A percentile compares a stretch with the other conserved stretches of the same genome.
These are phyloP conservation scores for Manis pentadactyla DNA, from an alignment of 2,797 vertebrate species.

Conservation along the genomic window DNA sequence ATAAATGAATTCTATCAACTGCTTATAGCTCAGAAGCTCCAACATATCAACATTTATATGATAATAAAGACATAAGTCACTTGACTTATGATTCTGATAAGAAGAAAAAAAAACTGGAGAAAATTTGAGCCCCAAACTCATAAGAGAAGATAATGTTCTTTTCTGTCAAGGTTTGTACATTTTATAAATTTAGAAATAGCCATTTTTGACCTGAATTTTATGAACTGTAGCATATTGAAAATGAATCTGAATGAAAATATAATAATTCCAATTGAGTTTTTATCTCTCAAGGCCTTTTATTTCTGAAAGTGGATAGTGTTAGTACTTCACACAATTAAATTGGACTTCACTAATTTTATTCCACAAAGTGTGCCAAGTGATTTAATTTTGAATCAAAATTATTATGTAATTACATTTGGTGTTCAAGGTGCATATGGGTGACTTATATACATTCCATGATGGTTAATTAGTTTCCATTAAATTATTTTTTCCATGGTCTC, in stretches of 20 bases:
- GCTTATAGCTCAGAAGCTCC: neutral
- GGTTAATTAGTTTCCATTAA: constrained; percentile 44
- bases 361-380: neutral
- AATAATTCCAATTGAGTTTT: neutral
- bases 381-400: constrained; percentile 56
- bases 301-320: neutral
- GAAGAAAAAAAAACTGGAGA: neutral
- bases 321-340: neutral
- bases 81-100: neutral
- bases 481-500: constrained; percentile 16
- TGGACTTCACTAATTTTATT: constrained; percentile 56
- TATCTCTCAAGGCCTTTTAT: neutral
- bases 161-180: neutral
- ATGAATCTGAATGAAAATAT: constrained; percentile 43
- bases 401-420: constrained; percentile 32
- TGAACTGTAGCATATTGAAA: constrained; percentile 51
- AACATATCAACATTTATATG: neutral
- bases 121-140: neutral
- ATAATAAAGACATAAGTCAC: neutral
- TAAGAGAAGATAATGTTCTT: neutral
- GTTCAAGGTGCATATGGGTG: neutral
- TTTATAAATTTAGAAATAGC: constrained; percentile 44
- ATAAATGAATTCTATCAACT: neutral
- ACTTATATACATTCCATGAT: constrained; percentile 12
- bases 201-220: constrained; percentile 51